Conservation (phyloP, 1,140 invertebrate genomes). For the Daktulosphaira vitifoliae region DNA sequence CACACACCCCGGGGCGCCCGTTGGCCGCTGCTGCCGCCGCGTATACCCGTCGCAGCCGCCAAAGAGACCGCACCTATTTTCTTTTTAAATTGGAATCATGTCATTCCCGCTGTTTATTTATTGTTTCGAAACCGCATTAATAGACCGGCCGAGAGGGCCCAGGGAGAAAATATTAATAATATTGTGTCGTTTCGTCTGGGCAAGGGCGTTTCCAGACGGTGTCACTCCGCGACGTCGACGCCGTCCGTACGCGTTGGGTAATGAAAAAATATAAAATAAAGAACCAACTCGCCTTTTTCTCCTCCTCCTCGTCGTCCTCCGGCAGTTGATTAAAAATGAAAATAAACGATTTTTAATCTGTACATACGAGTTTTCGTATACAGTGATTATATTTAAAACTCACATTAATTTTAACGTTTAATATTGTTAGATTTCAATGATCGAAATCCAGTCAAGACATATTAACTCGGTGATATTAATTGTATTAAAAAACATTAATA, state of each 20-base stretch:
- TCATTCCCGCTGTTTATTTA: slow-evolving; percentile 34
- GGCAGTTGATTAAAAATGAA: slow-evolving; percentile 14
- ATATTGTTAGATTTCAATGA: no score
- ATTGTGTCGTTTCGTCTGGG: slow-evolving; percentile 28
- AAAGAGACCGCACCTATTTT: slow-evolving; percentile 34
- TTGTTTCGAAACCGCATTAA: slow-evolving; percentile 34
- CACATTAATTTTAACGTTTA: no score
- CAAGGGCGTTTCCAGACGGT: not conserved
- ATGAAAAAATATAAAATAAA: slow-evolving; percentile 11
- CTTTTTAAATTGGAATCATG: slow-evolving; percentile 33
- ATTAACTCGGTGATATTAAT: no score
- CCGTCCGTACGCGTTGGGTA: not conserved
- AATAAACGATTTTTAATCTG: slow-evolving; percentile 32
- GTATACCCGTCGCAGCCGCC: not conserved
- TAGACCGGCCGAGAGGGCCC: slow-evolving; percentile 1
- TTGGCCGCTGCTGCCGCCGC: slow-evolving; percentile 18
- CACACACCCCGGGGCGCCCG: slow-evolving; percentile 20
- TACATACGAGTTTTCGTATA: not conserved
- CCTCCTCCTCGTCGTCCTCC: not conserved
- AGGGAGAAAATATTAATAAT: slow-evolving; percentile 23
- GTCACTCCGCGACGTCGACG: not conserved
- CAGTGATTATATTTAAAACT: no score
- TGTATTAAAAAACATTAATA: no score
- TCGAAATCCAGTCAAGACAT: no score
- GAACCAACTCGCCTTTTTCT: slow-evolving; percentile 3